Base-by-base conservation (phyloP, 2,113 vertebrate genomes). In the Uropsilus gracilis region DNA sequence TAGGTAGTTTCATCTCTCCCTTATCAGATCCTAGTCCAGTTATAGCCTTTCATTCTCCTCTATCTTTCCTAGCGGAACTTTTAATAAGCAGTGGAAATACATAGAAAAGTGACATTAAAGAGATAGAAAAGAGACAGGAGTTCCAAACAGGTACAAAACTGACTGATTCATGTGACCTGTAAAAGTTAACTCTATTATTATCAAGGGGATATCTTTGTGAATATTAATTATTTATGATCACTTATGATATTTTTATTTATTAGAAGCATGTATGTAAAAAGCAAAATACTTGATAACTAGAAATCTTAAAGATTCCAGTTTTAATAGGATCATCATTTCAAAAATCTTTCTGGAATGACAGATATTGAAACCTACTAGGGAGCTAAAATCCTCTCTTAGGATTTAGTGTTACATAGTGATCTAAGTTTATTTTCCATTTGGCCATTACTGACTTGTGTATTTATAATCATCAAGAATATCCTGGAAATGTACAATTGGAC, bases 361-460 rank as follows among this genome's bases (percentile, higher is more conserved):
- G 12, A 55, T 26, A 87, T 73, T 89, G 69, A 86, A 76, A 57
- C 32, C 63, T 53, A 16, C 22, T 24, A 63, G 32, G 57, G 46
- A 94, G 17, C 17, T 75, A 81, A 77, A 88, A 87, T 14, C 17
- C 48, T 91, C 26, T 86, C 53, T 26, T 63, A 86, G 12, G 68
- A 42, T 94, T 63, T 78, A 14, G 2, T 85, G 42, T 82, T 32
- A 66, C 22, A 87, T 81, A 71, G 89, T 64, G 39, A 86, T 80
- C 83, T 78, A 42, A 86, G 32, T 57, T 64, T 94, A 95, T 90
- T 91, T 91, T 92, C 32, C 1, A 95, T 88, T 87, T 73, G 92
- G 66, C 75, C 12, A 90, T 90, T n/a, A 3, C 73, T 95, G 46
- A 73, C 96, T 96, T 64, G 16, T 94, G 34, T 87, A 73, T 61